A percentile compares a stretch with the other conserved stretches of the same genome.
phyloP scores from a whole-genome alignment of 2,888 invertebrate genomes.

The Epistrophe eligans region DNA sequence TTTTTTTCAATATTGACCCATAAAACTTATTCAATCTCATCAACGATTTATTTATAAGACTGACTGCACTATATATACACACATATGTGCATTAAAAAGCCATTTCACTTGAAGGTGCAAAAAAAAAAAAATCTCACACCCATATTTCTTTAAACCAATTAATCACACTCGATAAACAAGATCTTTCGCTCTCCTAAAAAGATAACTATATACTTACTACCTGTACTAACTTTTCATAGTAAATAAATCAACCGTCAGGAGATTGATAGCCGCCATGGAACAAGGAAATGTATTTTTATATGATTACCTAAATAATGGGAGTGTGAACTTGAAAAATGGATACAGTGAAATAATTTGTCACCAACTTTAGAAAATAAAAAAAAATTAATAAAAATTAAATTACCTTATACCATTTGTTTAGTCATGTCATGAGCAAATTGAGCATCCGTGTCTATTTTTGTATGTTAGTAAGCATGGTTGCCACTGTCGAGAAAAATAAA shows the following conservation, averaged over 20 bases:
- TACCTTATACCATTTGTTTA: not conserved
- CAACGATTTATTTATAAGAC: conserved; percentile 21
- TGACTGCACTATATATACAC: conserved; percentile 44
- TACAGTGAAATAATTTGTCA: conserved; percentile 63
- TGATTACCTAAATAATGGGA: conserved; percentile 71
- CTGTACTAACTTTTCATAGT: not conserved
- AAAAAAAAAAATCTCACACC: conserved; percentile 2
- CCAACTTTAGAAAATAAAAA: conserved; percentile 20
- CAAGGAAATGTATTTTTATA: conserved; percentile 67
- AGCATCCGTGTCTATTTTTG: too few species aligned
- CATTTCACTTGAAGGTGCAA: conserved; percentile 16
- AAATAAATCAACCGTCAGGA: conserved; percentile 40
- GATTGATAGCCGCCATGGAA: conserved; percentile 53
- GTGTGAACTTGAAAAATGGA: conserved; percentile 71
- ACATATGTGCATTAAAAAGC: conserved; percentile 6
- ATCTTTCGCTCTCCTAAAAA: conserved; percentile 46
- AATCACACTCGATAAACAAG: conserved; percentile 65
- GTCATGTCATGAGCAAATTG: too few species aligned
- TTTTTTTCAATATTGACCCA: not conserved
- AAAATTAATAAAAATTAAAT: not conserved
- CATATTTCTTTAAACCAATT: conserved; percentile 62
- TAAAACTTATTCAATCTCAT: not conserved
- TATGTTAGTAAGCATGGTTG: too few species aligned
- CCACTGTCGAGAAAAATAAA: too few species aligned
- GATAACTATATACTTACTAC: not conserved